Conservation (phyloP, 2,797 vertebrate genomes). For the Fistularia commersonii region DNA sequence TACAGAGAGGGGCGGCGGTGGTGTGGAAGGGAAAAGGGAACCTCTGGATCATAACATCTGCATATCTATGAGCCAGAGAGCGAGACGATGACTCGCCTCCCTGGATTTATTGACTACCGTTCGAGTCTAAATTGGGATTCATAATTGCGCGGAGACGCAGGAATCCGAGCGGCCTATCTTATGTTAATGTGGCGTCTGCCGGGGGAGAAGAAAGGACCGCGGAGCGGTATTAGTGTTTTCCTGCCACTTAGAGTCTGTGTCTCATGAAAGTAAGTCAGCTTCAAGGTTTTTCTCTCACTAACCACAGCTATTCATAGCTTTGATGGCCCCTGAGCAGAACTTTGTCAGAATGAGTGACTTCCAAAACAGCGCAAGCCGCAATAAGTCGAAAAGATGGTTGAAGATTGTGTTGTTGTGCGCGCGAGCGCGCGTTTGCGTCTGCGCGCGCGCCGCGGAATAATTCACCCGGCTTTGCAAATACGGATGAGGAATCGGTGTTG, state of each 20-base stretch:
- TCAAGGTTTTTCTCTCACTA: conserved; percentile 49
- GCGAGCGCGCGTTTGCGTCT: not conserved
- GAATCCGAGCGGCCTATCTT: conserved; percentile 50
- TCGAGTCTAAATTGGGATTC: conserved; percentile 46
- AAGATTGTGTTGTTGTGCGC: conserved; percentile 8
- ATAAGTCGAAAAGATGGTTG: conserved; percentile 10
- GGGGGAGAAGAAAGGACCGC: conserved; percentile 45
- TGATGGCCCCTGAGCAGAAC: conserved; percentile 50
- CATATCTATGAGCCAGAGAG: conserved; percentile 43
- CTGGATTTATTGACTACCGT: conserved; percentile 51
- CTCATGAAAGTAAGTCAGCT: conserved; percentile 52
- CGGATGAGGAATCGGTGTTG: too few species aligned
- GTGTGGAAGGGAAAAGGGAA: conserved; percentile 26
- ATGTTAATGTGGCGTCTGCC: conserved; percentile 57
- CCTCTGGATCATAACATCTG: conserved; percentile 55
- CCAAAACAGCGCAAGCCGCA: conserved; percentile 20
- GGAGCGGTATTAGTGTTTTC: conserved; percentile 56
- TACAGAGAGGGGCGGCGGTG: conserved; percentile 6
- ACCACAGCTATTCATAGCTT: conserved; percentile 59
- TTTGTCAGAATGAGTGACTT: conserved; percentile 48
- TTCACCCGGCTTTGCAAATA: too few species aligned
- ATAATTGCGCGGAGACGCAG: conserved; percentile 52
- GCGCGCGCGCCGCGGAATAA: too few species aligned
- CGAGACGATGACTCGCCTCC: conserved; percentile 23
- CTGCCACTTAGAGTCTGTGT: conserved; percentile 49